phyloP scores from a whole-genome alignment of 2,113 vertebrate genomes.

The Aptenodytes patagonicus region DNA sequence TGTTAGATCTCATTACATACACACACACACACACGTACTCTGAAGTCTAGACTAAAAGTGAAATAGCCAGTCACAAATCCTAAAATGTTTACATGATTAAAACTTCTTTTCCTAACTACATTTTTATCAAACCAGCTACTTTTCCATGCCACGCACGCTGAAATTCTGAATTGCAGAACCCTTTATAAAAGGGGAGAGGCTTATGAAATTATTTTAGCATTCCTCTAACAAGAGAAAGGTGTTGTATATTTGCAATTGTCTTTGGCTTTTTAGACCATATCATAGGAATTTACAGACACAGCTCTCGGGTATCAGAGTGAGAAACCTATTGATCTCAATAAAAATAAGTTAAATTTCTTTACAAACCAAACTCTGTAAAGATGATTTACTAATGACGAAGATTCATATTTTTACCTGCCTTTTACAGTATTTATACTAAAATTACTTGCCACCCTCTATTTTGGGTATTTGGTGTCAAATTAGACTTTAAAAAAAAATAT shows the following conservation, averaged over 20 bases:
- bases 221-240: neutral
- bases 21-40: rapidly evolving
- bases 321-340: neutral
- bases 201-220: neutral
- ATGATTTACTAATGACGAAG: neutral
- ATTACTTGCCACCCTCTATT: neutral
- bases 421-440: neutral
- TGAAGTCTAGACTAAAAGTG: neutral
- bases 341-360: neutral
- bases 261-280: neutral
- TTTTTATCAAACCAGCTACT: neutral
- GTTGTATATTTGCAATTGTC: neutral
- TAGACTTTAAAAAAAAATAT: constrained; percentile 18
- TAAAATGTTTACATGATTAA: neutral
- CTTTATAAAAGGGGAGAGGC: neutral
- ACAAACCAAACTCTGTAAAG: neutral
- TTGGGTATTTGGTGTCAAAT: constrained; percentile 51
- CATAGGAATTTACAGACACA: neutral
- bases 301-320: neutral
- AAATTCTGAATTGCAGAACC: neutral
- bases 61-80: neutral
- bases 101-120: neutral
- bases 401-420: neutral
- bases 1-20: neutral
- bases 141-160: neutral